A percentile compares a stretch with the other conserved stretches of the same genome.
phyloP scores from a whole-genome alignment of 1,140 invertebrate genomes.

The Leucophenga varia region DNA sequence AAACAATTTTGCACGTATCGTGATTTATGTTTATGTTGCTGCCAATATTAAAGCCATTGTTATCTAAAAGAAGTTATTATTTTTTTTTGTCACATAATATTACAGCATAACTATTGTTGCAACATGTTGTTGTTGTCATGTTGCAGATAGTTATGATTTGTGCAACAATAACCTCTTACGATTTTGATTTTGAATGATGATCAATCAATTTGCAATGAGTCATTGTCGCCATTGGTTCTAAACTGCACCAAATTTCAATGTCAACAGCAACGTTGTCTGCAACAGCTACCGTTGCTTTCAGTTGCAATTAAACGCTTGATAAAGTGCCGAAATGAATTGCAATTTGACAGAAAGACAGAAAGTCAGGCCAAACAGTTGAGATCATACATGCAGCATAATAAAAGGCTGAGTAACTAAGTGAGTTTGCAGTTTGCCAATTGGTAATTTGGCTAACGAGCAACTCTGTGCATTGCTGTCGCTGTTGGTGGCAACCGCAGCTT shows the following conservation, averaged over 20 bases:
- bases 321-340: no score
- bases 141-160: constrained; percentile 20
- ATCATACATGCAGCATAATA: neutral
- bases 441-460: constrained; percentile 52
- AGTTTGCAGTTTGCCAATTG: constrained; percentile 38
- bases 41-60: constrained; percentile 25
- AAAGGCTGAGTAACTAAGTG: neutral
- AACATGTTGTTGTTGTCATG: constrained; percentile 22
- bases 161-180: constrained; percentile 1
- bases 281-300: constrained; percentile 25
- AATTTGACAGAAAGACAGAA: constrained; percentile 46
- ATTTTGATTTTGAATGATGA: no score
- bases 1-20: constrained; percentile 16
- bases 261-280: constrained; percentile 35
- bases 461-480: constrained; percentile 13
- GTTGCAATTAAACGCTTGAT: constrained; percentile 48
- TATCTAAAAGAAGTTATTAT: constrained; percentile 54
- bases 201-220: no score
- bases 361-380: constrained; percentile 16
- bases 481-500: constrained; percentile 13
- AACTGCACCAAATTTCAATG: no score
- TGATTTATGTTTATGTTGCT: constrained; percentile 4
- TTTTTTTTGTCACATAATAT: neutral
- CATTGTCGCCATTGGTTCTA: no score
- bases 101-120: constrained; percentile 2